phyloP scores from a whole-genome alignment of 2,888 invertebrate genomes.

The Odontocolon sp. region DNA sequence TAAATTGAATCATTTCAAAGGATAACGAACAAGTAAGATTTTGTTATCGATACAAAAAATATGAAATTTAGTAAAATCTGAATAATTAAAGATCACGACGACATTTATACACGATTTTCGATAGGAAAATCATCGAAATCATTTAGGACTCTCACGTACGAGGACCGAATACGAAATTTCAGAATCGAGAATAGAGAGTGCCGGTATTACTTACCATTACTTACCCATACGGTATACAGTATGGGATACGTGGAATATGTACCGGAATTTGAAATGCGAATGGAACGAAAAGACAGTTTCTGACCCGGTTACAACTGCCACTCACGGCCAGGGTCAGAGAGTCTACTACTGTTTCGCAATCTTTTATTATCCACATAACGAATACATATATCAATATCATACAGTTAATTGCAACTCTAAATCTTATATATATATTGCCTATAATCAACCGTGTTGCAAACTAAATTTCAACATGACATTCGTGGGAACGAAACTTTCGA shows the following conservation, averaged over 20 bases:
- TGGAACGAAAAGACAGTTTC: conserved; percentile 68
- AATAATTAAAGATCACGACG: not conserved
- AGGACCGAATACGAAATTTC: conserved; percentile 40
- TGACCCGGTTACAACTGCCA: conserved; percentile 71
- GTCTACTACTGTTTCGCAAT: conserved; percentile 66
- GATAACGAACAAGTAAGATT: not conserved
- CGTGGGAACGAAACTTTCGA: conserved; percentile 8
- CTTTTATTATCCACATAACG: not conserved
- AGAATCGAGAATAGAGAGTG: conserved; percentile 31
- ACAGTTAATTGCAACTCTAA: not conserved
- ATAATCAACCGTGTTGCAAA: not conserved
- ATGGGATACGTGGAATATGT: conserved; percentile 2
- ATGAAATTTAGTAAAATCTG: not conserved
- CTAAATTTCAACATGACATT: not conserved
- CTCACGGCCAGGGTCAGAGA: conserved; percentile 70
- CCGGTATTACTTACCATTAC: conserved; percentile 14
- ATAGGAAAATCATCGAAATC: conserved; percentile 21
- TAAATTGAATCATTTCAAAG: not conserved
- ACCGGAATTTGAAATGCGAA: conserved; percentile 54
- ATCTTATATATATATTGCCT: not conserved
- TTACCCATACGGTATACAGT: conserved; percentile 14
- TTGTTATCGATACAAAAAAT: not conserved
- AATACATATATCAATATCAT: not conserved
- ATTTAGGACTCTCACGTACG: conserved; percentile 41
- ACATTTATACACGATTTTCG: too few species aligned